These are phyloP conservation scores for Eledona agricola DNA, from an alignment of 2,888 invertebrate genomes.

Conservation along the genomic window DNA sequence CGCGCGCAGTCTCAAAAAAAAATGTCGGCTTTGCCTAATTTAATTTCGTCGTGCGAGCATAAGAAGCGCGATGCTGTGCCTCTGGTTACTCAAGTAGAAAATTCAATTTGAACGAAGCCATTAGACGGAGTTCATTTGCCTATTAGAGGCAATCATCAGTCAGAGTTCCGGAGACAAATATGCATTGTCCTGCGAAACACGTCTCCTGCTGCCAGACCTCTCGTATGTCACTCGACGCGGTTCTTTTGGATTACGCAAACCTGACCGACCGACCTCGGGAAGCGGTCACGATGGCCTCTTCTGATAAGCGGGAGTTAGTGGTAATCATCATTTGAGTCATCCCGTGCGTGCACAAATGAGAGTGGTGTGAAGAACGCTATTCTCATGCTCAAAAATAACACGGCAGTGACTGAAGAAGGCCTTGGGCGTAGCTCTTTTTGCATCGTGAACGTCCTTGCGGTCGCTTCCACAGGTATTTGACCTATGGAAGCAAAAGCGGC, in stretches of 20 bases:
- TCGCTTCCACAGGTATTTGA: conserved; percentile 30
- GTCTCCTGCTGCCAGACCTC: conserved; percentile 34
- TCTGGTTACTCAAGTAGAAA: conserved; percentile 56
- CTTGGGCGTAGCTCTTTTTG: conserved; percentile 31
- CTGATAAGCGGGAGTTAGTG: too few relatives aligned
- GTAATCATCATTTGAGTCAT: conserved; percentile 1
- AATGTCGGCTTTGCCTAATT: conserved; percentile 14
- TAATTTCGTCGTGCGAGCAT: conserved; percentile 29
- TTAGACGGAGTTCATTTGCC: conserved; percentile 55
- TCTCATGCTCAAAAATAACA: conserved; percentile 28
- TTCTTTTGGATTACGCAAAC: too few relatives aligned
- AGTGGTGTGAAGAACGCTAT: conserved; percentile 24
- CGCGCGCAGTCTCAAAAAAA: conserved; percentile 1
- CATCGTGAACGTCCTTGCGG: conserved; percentile 34
- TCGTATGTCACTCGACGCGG: conserved; percentile 7
- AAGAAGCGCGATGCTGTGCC: conserved; percentile 47
- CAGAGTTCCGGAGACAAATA: conserved; percentile 38
- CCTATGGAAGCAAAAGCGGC: conserved; percentile 15
- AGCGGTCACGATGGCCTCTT: not conserved
- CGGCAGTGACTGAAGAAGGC: conserved; percentile 27
- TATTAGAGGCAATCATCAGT: conserved; percentile 51
- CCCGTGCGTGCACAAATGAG: conserved; percentile 8
- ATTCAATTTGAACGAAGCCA: conserved; percentile 56
- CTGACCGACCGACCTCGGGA: too few relatives aligned
- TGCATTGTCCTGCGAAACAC: conserved; percentile 42